Evolutionary conservation across 2,113 vertebrate species (phyloP).

Genomic region (Eulemur rufifrons): DNA sequence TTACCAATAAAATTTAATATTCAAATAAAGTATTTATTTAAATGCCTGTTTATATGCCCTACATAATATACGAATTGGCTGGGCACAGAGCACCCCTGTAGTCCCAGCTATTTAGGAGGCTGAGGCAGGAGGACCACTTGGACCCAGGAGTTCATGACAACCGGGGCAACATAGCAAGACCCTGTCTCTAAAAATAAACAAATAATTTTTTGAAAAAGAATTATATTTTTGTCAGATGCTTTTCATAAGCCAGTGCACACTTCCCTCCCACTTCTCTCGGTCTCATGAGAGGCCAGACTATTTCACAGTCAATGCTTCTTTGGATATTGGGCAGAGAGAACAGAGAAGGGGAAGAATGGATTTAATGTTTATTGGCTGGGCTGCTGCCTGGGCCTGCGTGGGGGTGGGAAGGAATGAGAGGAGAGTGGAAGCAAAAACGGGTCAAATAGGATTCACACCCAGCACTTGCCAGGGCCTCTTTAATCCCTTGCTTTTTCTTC

Average conservation of each 20-base stretch:
- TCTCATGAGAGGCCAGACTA: not conserved
- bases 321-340: conserved; percentile 16
- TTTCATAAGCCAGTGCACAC: not conserved
- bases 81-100: too few relatives aligned
- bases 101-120: too few relatives aligned
- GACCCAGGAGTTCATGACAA: too few relatives aligned
- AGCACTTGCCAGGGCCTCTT: not conserved
- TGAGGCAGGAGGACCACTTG: too few relatives aligned
- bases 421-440: not conserved
- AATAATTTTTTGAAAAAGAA: not conserved
- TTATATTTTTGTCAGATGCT: not conserved
- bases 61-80: not conserved
- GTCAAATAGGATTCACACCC: not conserved
- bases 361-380: not conserved
- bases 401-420: too few relatives aligned
- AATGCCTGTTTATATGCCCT: not conserved
- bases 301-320: not conserved
- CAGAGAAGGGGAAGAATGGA: not conserved
- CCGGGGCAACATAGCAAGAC: too few relatives aligned
- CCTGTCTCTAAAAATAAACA: too few relatives aligned
- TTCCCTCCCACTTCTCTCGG: not conserved
- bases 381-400: not conserved
- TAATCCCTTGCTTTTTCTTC: not conserved
- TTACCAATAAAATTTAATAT: conserved; percentile 30
- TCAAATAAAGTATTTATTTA: conserved; percentile 45